A percentile compares a stretch with the other conserved stretches of the same genome.
Conservation (phyloP, 2,888 invertebrate genomes). For the Lepas anatifera region DNA sequence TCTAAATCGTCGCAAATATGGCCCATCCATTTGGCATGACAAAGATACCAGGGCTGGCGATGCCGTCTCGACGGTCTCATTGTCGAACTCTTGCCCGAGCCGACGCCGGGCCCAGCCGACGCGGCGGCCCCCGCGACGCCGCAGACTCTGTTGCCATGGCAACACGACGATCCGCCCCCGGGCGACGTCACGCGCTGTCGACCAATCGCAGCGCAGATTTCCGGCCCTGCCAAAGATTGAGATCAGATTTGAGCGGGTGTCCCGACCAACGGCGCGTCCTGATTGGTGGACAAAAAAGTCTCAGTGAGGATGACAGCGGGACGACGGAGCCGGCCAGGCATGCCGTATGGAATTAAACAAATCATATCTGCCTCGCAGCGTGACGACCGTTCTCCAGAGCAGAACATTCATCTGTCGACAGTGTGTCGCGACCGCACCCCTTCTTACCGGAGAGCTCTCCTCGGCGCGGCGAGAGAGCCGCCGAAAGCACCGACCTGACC, state of each 20-base stretch:
- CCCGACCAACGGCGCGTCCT: neutral
- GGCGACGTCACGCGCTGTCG: constrained; percentile 20
- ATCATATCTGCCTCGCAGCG: constrained; percentile 18
- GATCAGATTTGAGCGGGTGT: neutral
- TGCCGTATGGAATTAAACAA: constrained; percentile 18
- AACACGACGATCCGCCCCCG: constrained; percentile 20
- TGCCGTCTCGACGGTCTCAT: no score
- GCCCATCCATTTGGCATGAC: neutral
- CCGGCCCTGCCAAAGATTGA: constrained; percentile 14
- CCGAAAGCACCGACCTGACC: no score
- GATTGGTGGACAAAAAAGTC: constrained; percentile 25
- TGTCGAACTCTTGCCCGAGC: neutral
- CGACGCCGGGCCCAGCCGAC: neutral
- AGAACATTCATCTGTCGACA: no score
- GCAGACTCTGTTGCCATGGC: constrained; percentile 22
- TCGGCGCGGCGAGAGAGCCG: no score
- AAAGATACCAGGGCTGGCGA: neutral
- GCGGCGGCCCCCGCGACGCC: constrained; percentile 18
- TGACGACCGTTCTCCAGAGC: constrained; percentile 15
- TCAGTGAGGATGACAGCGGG: constrained; percentile 25
- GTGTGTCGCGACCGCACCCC: no score
- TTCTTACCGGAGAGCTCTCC: no score
- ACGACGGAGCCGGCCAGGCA: constrained; percentile 24
- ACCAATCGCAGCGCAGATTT: constrained; percentile 17
- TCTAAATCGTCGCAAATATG: constrained; percentile 4